These are phyloP conservation scores for Lophochroa leadbeateri DNA, from an alignment of 2,113 vertebrate genomes.

Conservation along the genomic window DNA sequence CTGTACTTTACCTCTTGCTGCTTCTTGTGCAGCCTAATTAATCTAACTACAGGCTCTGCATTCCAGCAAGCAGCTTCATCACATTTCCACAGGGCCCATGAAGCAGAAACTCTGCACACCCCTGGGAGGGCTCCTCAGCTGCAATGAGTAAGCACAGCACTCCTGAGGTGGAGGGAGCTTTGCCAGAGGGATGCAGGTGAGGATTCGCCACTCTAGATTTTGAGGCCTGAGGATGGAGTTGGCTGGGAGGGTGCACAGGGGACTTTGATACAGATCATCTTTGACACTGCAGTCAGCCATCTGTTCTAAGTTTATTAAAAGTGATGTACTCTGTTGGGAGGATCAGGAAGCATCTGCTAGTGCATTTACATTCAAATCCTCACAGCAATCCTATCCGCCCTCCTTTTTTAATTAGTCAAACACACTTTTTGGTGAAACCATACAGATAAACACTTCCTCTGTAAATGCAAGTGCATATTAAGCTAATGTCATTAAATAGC, in stretches of 20 bases:
- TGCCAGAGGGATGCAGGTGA: neutral
- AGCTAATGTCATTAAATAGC: slow-evolving; percentile 22
- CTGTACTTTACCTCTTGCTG: neutral
- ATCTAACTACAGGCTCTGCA: neutral
- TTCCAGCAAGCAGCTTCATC: neutral
- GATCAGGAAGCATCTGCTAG: slow-evolving; percentile 65
- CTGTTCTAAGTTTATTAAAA: slow-evolving; percentile 69
- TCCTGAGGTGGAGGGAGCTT: neutral
- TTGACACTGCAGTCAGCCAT: slow-evolving; percentile 26
- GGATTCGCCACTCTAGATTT: neutral
- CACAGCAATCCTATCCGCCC: slow-evolving; percentile 21
- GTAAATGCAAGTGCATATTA: neutral
- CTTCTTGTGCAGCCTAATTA: neutral
- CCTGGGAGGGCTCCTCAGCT: neutral
- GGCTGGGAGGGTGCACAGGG: neutral
- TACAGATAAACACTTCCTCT: slow-evolving; percentile 14
- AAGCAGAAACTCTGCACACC: neutral
- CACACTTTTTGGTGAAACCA: slow-evolving; percentile 24
- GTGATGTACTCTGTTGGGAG: slow-evolving; percentile 61
- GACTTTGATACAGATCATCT: slow-evolving; percentile 12
- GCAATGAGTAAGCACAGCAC: neutral
- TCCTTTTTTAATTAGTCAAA: slow-evolving; percentile 60
- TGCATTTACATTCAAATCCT: slow-evolving; percentile 65
- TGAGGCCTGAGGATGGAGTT: neutral
- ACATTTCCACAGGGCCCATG: neutral